A percentile compares a stretch with the other conserved stretches of the same genome.
These are phyloP conservation scores for Heterodera schachtii DNA, from an alignment of 1,140 invertebrate species.

Conservation along the genomic window DNA sequence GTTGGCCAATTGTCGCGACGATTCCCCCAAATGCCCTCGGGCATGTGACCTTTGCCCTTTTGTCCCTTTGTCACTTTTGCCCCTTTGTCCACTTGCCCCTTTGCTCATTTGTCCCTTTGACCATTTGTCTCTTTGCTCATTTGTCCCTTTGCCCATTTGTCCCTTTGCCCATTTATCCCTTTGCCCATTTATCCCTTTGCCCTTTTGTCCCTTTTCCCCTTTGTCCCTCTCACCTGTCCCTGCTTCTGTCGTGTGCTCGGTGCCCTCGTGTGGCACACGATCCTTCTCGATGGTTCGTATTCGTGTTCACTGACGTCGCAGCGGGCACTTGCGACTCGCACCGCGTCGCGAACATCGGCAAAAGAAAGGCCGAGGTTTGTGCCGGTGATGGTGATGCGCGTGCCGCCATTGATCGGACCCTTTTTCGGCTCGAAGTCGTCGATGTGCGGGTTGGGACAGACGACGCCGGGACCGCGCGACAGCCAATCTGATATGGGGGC, in stretches of 20 bases:
- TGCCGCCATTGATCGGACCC: constrained; percentile 92
- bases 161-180: too few relatives aligned
- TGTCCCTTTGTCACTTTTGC: not conserved
- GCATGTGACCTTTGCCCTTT: too few relatives aligned
- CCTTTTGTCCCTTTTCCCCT: not conserved
- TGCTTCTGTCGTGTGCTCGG: constrained; percentile 57
- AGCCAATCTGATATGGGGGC: constrained; percentile 11
- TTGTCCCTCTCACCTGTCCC: constrained; percentile 6
- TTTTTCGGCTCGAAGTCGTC: constrained; percentile 81
- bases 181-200: too few relatives aligned
- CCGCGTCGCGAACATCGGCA: constrained; percentile 85
- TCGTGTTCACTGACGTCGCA: constrained; percentile 78
- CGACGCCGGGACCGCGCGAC: constrained; percentile 36
- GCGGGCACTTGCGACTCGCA: constrained; percentile 84
- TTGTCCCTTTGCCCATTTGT: too few relatives aligned
- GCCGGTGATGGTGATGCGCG: constrained; percentile 87
- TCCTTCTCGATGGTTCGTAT: constrained; percentile 53
- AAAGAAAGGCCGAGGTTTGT: constrained; percentile 88
- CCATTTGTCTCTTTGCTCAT: too few relatives aligned
- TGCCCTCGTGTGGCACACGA: constrained; percentile 60
- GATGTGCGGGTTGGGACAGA: constrained; percentile 61
- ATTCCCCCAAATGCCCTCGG: too few relatives aligned
- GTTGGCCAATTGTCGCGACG: not conserved
- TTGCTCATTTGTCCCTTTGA: too few relatives aligned
- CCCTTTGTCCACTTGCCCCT: not conserved